Evolutionary conservation across 2,797 vertebrate species (phyloP).

Genomic region (Numenius phaeopus): DNA sequence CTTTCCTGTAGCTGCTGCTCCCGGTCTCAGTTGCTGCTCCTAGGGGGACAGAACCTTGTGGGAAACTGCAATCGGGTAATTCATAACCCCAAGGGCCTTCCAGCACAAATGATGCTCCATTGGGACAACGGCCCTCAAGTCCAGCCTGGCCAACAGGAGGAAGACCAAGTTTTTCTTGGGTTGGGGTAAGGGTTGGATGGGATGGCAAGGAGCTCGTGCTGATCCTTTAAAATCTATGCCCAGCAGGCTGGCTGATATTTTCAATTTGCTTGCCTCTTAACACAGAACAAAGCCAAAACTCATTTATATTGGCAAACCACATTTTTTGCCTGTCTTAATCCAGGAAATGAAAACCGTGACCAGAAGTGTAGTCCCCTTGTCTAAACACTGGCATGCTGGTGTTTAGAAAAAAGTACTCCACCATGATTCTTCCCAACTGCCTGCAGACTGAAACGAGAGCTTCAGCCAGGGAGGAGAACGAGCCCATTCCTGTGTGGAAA

Average conservation of each 20-base stretch:
- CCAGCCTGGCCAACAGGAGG: neutral
- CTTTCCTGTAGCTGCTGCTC: neutral
- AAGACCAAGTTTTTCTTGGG: neutral
- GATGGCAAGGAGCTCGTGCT: neutral
- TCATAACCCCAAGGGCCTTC: neutral
- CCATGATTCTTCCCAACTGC: neutral
- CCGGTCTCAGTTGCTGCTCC: neutral
- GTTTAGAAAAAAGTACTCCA: constrained; percentile 7
- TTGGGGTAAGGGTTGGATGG: neutral
- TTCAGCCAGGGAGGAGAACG: constrained; percentile 5
- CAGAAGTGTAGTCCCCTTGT: constrained; percentile 24
- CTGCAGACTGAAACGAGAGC: neutral
- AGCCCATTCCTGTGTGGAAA: neutral
- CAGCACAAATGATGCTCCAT: neutral
- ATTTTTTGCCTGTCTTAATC: constrained; percentile 37
- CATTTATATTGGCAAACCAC: constrained; percentile 9
- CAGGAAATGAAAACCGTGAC: constrained; percentile 42
- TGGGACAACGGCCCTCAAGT: neutral
- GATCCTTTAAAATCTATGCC: constrained; percentile 43
- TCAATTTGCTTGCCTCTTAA: constrained; percentile 58
- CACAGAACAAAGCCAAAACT: neutral
- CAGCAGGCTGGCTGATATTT: constrained; percentile 34
- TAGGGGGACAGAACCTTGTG: neutral
- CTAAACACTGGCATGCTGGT: constrained; percentile 9
- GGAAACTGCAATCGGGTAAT: neutral